phyloP scores from a whole-genome alignment of 2,797 vertebrate genomes.

The Schizopygopsis malacanthus region DNA sequence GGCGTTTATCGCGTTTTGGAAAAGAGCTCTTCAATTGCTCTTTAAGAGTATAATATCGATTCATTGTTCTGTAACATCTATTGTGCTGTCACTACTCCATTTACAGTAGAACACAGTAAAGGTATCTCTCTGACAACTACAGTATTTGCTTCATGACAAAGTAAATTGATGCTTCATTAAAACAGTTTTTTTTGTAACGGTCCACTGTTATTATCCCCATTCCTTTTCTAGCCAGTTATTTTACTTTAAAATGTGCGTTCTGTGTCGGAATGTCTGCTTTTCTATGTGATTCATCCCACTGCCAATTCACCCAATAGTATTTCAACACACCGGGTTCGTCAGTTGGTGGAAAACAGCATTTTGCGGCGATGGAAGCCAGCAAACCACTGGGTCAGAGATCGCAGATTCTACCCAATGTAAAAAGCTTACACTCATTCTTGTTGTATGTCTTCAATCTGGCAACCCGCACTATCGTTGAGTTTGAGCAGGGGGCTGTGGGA shows the following conservation, averaged over 20 bases:
- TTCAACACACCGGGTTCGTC: too few species aligned
- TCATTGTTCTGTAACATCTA: neutral
- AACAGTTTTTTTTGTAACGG: neutral
- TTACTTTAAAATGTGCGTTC: too few species aligned
- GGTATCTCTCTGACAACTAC: neutral
- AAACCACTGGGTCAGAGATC: too few species aligned
- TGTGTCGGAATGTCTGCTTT: too few species aligned
- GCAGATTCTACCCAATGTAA: too few species aligned
- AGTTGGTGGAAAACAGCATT: neutral
- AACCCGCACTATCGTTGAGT: neutral
- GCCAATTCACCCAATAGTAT: too few species aligned
- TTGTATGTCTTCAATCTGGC: neutral
- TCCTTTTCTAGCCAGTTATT: neutral
- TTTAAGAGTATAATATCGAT: neutral
- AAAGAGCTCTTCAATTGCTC: neutral
- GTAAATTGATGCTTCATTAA: neutral
- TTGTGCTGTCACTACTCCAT: neutral
- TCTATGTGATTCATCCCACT: too few species aligned
- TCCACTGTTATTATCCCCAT: neutral
- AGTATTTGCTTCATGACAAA: neutral
- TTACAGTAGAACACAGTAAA: neutral
- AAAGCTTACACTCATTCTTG: too few species aligned
- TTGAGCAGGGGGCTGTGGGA: neutral
- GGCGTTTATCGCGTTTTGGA: too few species aligned
- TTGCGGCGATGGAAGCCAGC: too few species aligned